Evolutionary conservation across 2,888 invertebrate genomes (phyloP), one percentile per base, ranked within the genome.

Genomic region (Philaethria dido): DNA sequence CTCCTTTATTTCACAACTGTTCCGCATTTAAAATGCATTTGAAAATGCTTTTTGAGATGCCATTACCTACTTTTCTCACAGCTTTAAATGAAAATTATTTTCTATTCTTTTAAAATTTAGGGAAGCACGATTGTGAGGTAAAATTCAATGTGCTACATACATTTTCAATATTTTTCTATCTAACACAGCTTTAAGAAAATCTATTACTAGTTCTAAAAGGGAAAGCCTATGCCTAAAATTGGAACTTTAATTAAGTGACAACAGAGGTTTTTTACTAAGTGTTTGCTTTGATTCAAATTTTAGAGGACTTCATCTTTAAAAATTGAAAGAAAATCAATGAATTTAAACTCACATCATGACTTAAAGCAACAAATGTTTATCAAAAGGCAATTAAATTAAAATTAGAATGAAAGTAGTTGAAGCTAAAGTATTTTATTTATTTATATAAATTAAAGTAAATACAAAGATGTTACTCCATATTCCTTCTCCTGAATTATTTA

Each of bases 1-100:
- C 74, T 75, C 74, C 69, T 80, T 78, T 72, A 75, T 75, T 75
- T 72, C 72, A 73, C 76, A 75, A 76, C 78, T 77, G 77, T 68
- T 74, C 74, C 75, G 75, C 77, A 79, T 79, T 74, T 80, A 79
- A 81, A 84, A 83, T 83, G 78, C 80, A 81, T 81, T 81, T 78
- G 74, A 71, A 52, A 75, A 78, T 76, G 77, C 77, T 77, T 77
- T n/a, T 71, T 74, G 73, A 73, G 59, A 69, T 57, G 71, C 74
- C 76, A 75, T 73, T 77, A 73, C 74, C 68, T 68, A 70, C 66
- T 70, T 76, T 77, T 74, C 70, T 73, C 66, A 62, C 70, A 45
- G 60, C 45, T 60, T 25, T 45, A 14, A 60, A 45, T 60, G 47
- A 62, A 68, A 66, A 62, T 72, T 66, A 62, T 59, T 62, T 65